Evolutionary conservation across 2,797 vertebrate genomes (phyloP).

Genomic region (Typhlichthys eigenmanni): DNA sequence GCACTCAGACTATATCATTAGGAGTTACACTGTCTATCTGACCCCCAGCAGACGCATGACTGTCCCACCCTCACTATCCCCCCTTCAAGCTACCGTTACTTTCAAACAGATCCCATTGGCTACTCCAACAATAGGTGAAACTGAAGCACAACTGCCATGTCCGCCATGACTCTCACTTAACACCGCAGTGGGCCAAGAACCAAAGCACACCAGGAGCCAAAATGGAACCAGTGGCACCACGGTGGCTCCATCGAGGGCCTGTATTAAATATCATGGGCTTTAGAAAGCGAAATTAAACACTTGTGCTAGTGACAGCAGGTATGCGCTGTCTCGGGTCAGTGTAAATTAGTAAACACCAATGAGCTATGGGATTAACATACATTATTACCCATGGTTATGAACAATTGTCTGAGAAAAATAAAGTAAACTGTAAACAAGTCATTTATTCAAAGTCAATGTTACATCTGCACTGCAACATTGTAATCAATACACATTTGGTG

Average conservation of each 20-base stretch:
- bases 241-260: conserved; percentile 38
- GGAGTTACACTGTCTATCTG: conserved; percentile 47
- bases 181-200: conserved; percentile 5
- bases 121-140: conserved; percentile 68
- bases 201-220: conserved; percentile 50
- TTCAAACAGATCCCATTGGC: conserved; percentile 66
- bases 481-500: not conserved
- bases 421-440: not conserved
- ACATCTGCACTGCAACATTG: not conserved
- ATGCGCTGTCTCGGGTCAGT: conserved; percentile 63
- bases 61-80: conserved; percentile 52
- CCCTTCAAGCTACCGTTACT: conserved; percentile 39
- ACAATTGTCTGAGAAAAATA: not conserved
- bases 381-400: conserved; percentile 18
- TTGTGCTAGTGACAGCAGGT: conserved; percentile 69
- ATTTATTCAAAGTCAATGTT: conserved; percentile 26
- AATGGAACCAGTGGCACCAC: conserved; percentile 57
- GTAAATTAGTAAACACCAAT: conserved; percentile 74
- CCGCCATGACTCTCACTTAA: conserved; percentile 57
- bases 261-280: conserved; percentile 83
- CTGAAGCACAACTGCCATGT: conserved; percentile 37
- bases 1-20: conserved; percentile 33
- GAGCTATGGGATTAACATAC: conserved; percentile 45
- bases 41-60: conserved; percentile 56
- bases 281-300: conserved; percentile 73